phyloP scores from a whole-genome alignment of 2,797 vertebrate species.

The Agapornis canus region DNA sequence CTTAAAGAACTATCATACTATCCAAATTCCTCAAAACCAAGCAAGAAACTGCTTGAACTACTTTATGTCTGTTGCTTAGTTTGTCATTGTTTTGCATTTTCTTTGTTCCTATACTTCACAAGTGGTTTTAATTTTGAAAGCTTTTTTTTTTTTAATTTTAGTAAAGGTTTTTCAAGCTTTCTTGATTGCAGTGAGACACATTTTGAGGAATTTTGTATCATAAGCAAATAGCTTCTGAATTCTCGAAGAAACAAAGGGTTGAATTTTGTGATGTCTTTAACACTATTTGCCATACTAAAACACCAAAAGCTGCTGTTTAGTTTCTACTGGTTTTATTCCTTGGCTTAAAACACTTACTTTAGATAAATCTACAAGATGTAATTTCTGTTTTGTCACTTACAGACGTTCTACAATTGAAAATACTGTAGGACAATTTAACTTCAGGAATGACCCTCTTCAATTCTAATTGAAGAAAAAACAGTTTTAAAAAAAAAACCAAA shows the following conservation, averaged over 20 bases:
- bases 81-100: not conserved
- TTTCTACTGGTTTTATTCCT: not conserved
- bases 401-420: not conserved
- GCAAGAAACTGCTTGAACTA: slow-evolving; percentile 26
- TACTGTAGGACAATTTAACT: not conserved
- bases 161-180: not conserved
- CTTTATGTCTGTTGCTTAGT: not conserved
- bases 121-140: slow-evolving; percentile 8
- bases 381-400: not conserved
- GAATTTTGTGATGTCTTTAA: not conserved
- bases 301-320: slow-evolving; percentile 17
- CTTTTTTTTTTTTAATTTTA: not conserved
- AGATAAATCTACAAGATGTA: not conserved
- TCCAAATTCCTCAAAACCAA: slow-evolving; percentile 7
- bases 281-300: not conserved
- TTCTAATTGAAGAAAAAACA: not conserved
- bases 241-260: not conserved
- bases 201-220: not conserved
- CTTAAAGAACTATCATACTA: not conserved
- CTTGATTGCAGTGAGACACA: not conserved
- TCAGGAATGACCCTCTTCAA: not conserved
- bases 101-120: slow-evolving; percentile 29
- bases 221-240: slow-evolving; percentile 16
- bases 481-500: not conserved
- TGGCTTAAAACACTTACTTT: not conserved